Evolutionary conservation across 2,113 vertebrate genomes (phyloP), one percentile per base, ranked within the genome.

Genomic region (Periophthalmus modestus): DNA sequence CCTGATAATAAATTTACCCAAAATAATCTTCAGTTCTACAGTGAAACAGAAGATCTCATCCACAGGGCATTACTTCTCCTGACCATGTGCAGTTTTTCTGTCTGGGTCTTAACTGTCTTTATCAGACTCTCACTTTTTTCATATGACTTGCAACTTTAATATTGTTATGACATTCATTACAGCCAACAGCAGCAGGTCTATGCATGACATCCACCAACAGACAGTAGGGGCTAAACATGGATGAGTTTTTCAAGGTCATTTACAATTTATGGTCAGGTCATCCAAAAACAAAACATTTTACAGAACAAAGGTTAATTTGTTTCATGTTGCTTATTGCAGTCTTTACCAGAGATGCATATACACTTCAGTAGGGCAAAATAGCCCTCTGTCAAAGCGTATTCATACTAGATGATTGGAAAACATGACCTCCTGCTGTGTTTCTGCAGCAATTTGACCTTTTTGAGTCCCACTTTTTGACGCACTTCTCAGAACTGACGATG

Each of bases 1-100:
- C 69, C 72, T 21, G 67, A 78, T 59, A 83, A 90, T 89, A 85
- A 88, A 90, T 87, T n/a, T 85, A 3, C 36, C 24, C 57, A 63
- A 10, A 75, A 67, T 70, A 74, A 68, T 71, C 69, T 79, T 65
- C 74, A 72, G 72, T 47, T 47, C 74, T 75, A 34, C 71, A 7
- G 4, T 68, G 73, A 67, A 55, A 1, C 62, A 71, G 73, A 69
- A 67, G 85, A 82, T 69, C n/a, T 72, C 66, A 78, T 43, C 28
- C 24, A 69, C 43, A 61, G 74, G 75, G 48, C 68, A 79, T 88
- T 89, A 79, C 77, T 89, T 83, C 85, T 80, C 65, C 21, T 28
- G 43, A 75, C 69, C 3, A 15, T 23, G 70, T 65, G 36, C 66
- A 77, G 86, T 80, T 74, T 66, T 84, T 84, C 77, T 34, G 11